Base-by-base conservation (phyloP, 2,888 invertebrate genomes). In the Scotopteryx bipunctaria region DNA sequence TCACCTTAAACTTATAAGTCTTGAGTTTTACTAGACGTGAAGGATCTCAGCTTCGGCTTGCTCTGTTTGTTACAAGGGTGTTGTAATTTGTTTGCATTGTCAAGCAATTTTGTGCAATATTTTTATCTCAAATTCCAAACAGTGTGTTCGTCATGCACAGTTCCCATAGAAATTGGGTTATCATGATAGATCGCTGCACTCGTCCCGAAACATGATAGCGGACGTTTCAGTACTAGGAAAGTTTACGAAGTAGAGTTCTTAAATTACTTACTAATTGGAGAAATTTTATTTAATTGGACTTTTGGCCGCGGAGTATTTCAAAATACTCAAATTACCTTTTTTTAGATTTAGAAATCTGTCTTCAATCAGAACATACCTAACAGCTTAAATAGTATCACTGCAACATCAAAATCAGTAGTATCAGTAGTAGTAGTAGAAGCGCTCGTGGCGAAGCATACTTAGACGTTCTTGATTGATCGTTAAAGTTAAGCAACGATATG, bases 151-250 rank as follows among this genome's bases (percentile, higher is more conserved):
- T 66, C 55, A 63, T 64, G 74, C 69, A 80, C 73, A 70, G 60
- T 78, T 83, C 84, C 80, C 81, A 78, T 78, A 69, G 73, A 74
- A 87, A 84, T 78, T 75, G 71, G 89, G 89, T 83, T 89, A 90
- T 90, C 89, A 82, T 90, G 87, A 89, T 85, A 75, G 81, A 89
- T 89, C 64, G 72, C 63, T 67, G 69, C 73, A 73, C 66, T 49
- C 57, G 71, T 76, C 72, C 76, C 57, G 73, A 69, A 72, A 69
- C 53, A 44, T 42, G 80, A 80, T 78, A 78, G 37, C 13, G 35
- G 65, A 65, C 67, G 58, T 64, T 61, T 67, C 64, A 59, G 57
- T 48, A 63, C 53, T 64, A 63, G 66, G 62, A 62, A 63, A 63
- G 55, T 58, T 50, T 59, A 54, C n/a, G 25, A 25, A n/a, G 40